A percentile compares a stretch with the other conserved stretches of the same genome.
Evolutionary conservation across 2,888 invertebrate species (phyloP).

Genomic region (Heliconius sara): DNA sequence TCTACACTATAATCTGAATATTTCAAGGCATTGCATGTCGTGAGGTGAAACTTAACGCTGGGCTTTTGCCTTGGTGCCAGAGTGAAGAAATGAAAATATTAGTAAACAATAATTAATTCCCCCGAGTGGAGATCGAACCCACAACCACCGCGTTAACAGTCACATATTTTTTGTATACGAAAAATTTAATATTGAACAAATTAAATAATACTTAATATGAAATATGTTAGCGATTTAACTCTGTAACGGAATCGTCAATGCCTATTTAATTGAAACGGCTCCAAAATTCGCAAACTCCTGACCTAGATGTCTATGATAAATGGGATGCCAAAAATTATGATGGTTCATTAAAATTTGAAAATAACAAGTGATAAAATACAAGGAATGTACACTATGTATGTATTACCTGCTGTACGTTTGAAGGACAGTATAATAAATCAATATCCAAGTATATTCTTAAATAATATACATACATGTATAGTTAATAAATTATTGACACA

Average conservation of each 20-base stretch:
- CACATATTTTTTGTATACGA: neutral
- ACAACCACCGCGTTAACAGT: neutral
- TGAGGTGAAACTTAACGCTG: no score
- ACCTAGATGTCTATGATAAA: slow-evolving; percentile 45
- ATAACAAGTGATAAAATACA: slow-evolving; percentile 33
- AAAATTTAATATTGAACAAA: slow-evolving; percentile 36
- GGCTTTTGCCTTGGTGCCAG: no score
- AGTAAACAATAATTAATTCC: no score
- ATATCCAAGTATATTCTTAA: neutral
- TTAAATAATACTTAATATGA: neutral
- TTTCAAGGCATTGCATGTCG: no score
- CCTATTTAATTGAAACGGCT: slow-evolving; percentile 42
- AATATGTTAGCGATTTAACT: slow-evolving; percentile 16
- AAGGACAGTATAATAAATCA: neutral
- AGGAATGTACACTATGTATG: slow-evolving; percentile 20
- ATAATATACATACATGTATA: neutral
- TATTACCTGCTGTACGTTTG: neutral
- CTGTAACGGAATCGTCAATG: slow-evolving; percentile 33
- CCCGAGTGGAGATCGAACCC: no score
- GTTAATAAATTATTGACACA: no score
- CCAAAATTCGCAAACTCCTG: slow-evolving; percentile 41
- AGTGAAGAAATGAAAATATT: no score
- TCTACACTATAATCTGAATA: no score
- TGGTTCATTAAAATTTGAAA: slow-evolving; percentile 42
- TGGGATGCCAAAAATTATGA: slow-evolving; percentile 42